These are phyloP conservation scores for Polydesmus complanatus DNA, from an alignment of 2,888 invertebrate species.

Conservation along the genomic window DNA sequence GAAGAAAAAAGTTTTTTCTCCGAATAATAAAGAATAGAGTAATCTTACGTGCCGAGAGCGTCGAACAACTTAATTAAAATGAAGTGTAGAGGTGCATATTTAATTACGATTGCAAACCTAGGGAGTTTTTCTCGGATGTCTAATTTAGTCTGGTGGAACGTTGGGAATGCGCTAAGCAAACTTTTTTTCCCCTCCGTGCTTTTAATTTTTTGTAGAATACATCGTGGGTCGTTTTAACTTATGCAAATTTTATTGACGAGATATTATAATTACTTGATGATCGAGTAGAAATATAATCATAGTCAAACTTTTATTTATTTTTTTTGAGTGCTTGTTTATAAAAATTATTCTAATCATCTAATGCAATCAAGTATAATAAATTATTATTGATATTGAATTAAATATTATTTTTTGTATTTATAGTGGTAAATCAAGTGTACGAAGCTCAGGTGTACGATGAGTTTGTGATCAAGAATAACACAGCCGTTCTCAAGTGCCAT, in stretches of 20 bases:
- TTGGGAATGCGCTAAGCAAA: background rate
- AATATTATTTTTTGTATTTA: background rate
- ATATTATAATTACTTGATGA: no score
- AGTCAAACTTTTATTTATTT: no score
- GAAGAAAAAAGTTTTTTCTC: background rate
- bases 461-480: slow-evolving; percentile 25
- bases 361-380: no score
- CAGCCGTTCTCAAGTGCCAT: slow-evolving; percentile 32
- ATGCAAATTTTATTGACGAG: no score
- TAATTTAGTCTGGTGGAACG: background rate
- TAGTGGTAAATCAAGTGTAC: slow-evolving; percentile 17
- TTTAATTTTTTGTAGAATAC: background rate
- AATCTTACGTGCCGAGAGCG: background rate
- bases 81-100: background rate
- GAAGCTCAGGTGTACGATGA: slow-evolving; percentile 18
- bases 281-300: no score
- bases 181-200: no score
- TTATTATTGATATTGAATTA: background rate
- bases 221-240: no score
- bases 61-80: background rate
- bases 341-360: no score
- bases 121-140: background rate
- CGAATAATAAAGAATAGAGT: background rate
- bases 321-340: no score
- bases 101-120: background rate